A percentile compares a stretch with the other conserved stretches of the same genome.
These are phyloP conservation scores for Amazona guildingii DNA, from an alignment of 2,113 vertebrate genomes.

Conservation along the genomic window DNA sequence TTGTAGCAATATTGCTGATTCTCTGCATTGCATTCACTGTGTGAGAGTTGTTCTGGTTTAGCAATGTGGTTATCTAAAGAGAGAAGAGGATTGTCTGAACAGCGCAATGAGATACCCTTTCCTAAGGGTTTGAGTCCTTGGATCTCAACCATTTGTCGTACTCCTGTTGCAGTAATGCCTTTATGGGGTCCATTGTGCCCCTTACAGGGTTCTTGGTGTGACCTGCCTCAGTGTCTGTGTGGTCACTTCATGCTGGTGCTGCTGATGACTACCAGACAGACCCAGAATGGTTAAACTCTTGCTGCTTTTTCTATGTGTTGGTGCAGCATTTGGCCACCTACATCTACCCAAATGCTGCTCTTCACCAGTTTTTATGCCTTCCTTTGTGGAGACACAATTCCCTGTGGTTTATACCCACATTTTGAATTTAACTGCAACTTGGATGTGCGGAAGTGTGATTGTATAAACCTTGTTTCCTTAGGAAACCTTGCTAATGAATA, in stretches of 20 bases:
- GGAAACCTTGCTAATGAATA: background rate
- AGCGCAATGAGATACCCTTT: background rate
- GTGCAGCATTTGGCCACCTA: background rate
- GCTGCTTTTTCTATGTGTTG: background rate
- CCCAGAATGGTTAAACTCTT: no score
- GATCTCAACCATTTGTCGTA: accelerated
- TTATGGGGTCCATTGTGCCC: background rate
- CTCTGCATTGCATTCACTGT: background rate
- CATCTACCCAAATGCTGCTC: background rate
- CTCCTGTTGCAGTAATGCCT: background rate
- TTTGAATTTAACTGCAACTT: background rate
- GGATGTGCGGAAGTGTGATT: background rate
- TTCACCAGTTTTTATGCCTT: background rate
- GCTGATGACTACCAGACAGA: background rate
- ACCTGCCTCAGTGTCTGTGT: background rate
- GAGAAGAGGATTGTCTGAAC: accelerated
- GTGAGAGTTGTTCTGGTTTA: background rate
- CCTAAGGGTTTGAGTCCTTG: background rate
- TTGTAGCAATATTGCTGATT: background rate
- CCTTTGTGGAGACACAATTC: background rate
- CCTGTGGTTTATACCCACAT: accelerated
- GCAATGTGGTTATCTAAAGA: background rate
- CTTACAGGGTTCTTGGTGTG: accelerated
- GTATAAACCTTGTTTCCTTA: background rate
- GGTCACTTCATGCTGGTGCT: no score